These are phyloP conservation scores for Eledona agricola DNA, from an alignment of 2,888 invertebrate genomes.

Conservation along the genomic window DNA sequence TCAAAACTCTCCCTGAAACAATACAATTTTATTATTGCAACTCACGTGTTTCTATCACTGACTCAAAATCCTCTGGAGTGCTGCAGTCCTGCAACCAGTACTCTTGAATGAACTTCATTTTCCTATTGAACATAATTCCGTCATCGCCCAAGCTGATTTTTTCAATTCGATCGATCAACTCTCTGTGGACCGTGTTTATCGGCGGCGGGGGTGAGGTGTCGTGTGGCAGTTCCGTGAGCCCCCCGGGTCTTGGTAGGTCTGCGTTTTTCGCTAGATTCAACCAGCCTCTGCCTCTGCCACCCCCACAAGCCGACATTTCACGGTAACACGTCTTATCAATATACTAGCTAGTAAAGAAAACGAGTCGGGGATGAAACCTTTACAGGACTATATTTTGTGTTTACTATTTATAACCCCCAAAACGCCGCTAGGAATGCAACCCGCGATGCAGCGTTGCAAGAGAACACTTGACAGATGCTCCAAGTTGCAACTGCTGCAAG, in stretches of 20 bases:
- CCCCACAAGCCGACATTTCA: slow-evolving; percentile 48
- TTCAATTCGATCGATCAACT: slow-evolving; percentile 51
- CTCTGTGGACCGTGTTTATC: slow-evolving; percentile 41
- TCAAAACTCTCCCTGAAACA: slow-evolving; percentile 54
- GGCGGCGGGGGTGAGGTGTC: slow-evolving; percentile 35
- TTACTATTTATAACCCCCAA: no score
- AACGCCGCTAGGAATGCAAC: no score
- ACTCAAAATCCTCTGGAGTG: slow-evolving; percentile 54
- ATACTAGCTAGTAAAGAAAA: no score
- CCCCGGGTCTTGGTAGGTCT: slow-evolving; percentile 17
- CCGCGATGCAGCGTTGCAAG: no score
- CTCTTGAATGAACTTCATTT: slow-evolving; percentile 55
- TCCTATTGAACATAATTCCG: slow-evolving; percentile 59
- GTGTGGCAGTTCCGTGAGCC: slow-evolving; percentile 1
- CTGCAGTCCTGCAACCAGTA: slow-evolving; percentile 53
- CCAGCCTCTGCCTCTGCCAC: slow-evolving; percentile 55
- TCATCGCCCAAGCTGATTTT: slow-evolving; percentile 56
- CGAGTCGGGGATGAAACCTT: no score
- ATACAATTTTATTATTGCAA: slow-evolving; percentile 12
- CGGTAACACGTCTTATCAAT: slow-evolving; percentile 1
- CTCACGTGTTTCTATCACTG: slow-evolving; percentile 40
- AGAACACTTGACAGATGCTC: no score
- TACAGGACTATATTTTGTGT: no score
- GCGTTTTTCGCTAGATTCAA: slow-evolving; percentile 47
- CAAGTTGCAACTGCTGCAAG: no score